Conservation (phyloP, 2,888 invertebrate species). For the Silvanus unidentatus region DNA sequence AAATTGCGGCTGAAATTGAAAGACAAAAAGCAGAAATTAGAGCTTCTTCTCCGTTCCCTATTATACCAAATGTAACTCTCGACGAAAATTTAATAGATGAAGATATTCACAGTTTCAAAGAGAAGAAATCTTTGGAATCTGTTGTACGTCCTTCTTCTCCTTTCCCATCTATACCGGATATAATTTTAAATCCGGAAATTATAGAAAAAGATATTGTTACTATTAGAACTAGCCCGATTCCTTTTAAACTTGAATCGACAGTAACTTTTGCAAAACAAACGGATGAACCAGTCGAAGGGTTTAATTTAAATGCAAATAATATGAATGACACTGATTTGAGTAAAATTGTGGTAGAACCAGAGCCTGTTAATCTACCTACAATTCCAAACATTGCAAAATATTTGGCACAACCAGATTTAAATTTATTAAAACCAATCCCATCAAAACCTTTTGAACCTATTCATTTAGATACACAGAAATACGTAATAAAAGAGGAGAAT, state of each 20-base stretch:
- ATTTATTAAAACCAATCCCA: conserved; percentile 27
- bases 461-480: conserved; percentile 29
- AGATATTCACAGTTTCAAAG: conserved; percentile 26
- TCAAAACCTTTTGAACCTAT: conserved; percentile 24
- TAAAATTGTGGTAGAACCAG: conserved; percentile 8
- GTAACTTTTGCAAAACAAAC: conserved; percentile 5
- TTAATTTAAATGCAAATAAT: background rate
- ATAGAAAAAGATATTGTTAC: conserved; percentile 35
- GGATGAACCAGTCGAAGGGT: conserved; percentile 2
- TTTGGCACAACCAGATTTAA: conserved; percentile 23
- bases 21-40: conserved; percentile 16
- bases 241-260: conserved; percentile 20
- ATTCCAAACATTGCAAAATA: conserved; percentile 36
- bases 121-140: conserved; percentile 20
- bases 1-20: conserved; percentile 14
- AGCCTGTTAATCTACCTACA: conserved; percentile 27
- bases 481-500: conserved; percentile 20
- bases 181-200: conserved; percentile 35
- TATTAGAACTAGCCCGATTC: conserved; percentile 33
- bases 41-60: conserved; percentile 30
- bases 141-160: conserved; percentile 29
- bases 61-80: conserved; percentile 30
- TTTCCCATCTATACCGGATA: conserved; percentile 38
- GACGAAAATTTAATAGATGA: conserved; percentile 25
- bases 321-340: conserved; percentile 1